Evolutionary conservation across 2,888 invertebrate species (phyloP).

Genomic region (Gibbula magus): DNA sequence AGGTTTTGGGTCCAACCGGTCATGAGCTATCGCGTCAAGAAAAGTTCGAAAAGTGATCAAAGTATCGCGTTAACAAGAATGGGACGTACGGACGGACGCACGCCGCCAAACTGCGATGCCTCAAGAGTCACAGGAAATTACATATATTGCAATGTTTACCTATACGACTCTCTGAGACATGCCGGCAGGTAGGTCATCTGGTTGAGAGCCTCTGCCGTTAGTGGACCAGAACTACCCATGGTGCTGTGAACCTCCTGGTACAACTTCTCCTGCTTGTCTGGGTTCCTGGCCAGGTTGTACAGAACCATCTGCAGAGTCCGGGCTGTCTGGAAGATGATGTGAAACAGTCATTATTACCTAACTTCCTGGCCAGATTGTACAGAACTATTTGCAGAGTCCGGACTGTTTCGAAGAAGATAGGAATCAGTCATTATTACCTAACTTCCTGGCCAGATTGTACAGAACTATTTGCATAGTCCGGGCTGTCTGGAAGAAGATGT

Average conservation of each 20-base stretch:
- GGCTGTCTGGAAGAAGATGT: no score
- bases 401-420: no score
- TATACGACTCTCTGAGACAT: slow-evolving; percentile 52
- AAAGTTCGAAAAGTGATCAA: no score
- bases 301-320: slow-evolving; percentile 44
- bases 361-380: no score
- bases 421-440: no score
- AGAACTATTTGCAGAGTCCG: no score
- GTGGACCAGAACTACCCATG: slow-evolving; percentile 21
- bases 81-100: not conserved
- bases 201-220: slow-evolving; percentile 34
- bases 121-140: not conserved
- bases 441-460: no score
- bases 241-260: slow-evolving; percentile 38
- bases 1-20: not conserved
- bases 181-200: slow-evolving; percentile 47
- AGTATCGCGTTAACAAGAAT: no score
- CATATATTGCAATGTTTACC: slow-evolving; percentile 32
- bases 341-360: no score
- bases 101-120: not conserved
- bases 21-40: no score
- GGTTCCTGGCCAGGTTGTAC: slow-evolving; percentile 46
- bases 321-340: slow-evolving; percentile 37
- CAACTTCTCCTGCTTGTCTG: slow-evolving; percentile 42
- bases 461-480: no score